Base-by-base conservation (phyloP, 2,113 vertebrate species). In the Corythoichthys intestinalis region DNA sequence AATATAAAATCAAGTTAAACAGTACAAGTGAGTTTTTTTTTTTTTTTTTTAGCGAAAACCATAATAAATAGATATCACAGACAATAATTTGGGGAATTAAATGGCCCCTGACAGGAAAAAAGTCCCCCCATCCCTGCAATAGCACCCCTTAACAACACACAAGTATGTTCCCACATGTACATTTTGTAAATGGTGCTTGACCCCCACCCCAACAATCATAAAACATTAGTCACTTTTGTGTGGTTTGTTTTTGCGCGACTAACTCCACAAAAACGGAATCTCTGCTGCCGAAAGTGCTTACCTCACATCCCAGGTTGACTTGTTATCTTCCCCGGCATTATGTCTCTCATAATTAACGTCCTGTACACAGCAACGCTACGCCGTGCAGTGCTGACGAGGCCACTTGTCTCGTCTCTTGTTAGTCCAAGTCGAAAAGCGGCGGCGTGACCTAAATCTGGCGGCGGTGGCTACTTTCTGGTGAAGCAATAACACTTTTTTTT, bases 101-200 rank as follows among this genome's bases (percentile, higher is more conserved):
- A 58, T 37, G 56, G 34, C 56, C 34, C 4, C 56, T 58, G 34
- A 58, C 35, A 35, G 10, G 13, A 58, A 58, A 58, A 58, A 12
- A 15, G 5, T 4, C 4, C 6, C 56, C 56, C 11, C 34, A 13
- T 37, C 6, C 4, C 5, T 58, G 4, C 5, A 38, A 2, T 70
- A 66, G 58, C 44, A 9, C 39, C 74, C 65, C 59, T 4, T 59
- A 54, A 63, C 14, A 34, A 41, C 10, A 13, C 56, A 15, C 8
- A n/a, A 10, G 20, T 28, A 28, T 28, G 20, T 28, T 28, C 20
- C 73, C 56, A 75, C 65, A 63, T 88, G 83, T 82, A 83, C 39
- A 81, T 84, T 87, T 80, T 80, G 77, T 85, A 85, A 82, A 81
- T 76, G 73, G 63, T 82, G 75, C 64, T 81, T 77, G 72, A 74